Evolutionary conservation across 2,113 vertebrate genomes (phyloP), one percentile per base, ranked within the genome.

Genomic region (Perccottus glenii): DNA sequence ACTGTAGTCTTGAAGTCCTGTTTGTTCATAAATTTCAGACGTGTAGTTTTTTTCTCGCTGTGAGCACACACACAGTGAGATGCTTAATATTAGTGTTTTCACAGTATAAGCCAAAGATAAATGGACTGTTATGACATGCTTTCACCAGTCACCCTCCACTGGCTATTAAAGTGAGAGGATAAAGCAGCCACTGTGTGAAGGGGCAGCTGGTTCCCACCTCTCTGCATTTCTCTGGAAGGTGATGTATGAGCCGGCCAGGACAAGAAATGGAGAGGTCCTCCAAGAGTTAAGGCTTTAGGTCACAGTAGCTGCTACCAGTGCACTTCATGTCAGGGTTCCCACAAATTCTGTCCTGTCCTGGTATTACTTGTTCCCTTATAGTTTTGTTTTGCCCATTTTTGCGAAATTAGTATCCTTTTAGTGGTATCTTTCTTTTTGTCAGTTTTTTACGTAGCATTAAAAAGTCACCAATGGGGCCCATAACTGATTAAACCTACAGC

Each of bases 201-300:
- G 73, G 67, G 75, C 66, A 74, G 74, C 80, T 79, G 80, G 74
- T 86, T 85, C 69, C 75, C 72, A 56, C 72, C 69, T 70, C 64
- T 66, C 58, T 69, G 75, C 70, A 27, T 68, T 75, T 79, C 70
- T 60, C 27, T 36, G 58, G 64, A 61, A 70, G 70, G 64, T 86
- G 88, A 88, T 85, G 82, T 76, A 89, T 77, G 85, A 85, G 60
- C 71, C 49, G 58, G 63, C 32, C 14, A 8, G 61, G 55, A 51
- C 63, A 53, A 65, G 44, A 59, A 78, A 74, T 12, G 46, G 32
- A 68, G 75, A 71, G 82, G 74, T 83, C 71, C 77, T 82, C 70
- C 76, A 69, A 76, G 57, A 85, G 78, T 75, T 80, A 64, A 83
- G 61, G 74, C 68, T 42, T 57, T 49, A 50, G 82, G 83, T 86